Conservation (phyloP, 2,113 vertebrate genomes). For the Phocoena phocoena region DNA sequence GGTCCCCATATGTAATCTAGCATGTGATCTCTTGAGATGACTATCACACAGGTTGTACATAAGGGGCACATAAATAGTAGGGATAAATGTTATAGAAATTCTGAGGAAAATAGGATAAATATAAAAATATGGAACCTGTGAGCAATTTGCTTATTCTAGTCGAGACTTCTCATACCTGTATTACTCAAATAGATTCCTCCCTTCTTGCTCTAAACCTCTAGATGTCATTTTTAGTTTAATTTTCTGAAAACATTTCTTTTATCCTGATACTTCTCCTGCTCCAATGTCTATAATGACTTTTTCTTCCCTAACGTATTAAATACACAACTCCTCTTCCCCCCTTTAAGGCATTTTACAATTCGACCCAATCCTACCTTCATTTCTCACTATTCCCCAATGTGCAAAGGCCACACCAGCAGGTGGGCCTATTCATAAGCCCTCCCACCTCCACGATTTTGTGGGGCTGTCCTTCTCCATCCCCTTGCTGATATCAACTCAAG, state of each 20-base stretch:
- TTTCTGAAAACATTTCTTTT: background rate
- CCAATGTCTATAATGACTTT: background rate
- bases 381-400: rapidly evolving
- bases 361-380: background rate
- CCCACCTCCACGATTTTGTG: background rate
- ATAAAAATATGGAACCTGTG: background rate
- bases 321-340: background rate
- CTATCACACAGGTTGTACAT: background rate
- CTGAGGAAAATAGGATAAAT: background rate
- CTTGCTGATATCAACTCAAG: background rate
- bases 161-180: background rate
- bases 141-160: background rate
- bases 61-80: background rate
- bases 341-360: background rate
- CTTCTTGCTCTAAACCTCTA: background rate
- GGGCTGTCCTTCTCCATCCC: background rate
- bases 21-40: background rate
- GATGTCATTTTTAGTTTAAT: background rate
- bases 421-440: too few species aligned
- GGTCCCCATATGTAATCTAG: background rate
- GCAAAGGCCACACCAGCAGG: background rate
- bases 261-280: background rate
- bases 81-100: background rate
- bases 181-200: constrained; percentile 25
- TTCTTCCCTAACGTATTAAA: background rate